A percentile compares a stretch with the other conserved stretches of the same genome.
These are phyloP conservation scores for Labeo rohita DNA, from an alignment of 2,113 vertebrate genomes.

Conservation along the genomic window DNA sequence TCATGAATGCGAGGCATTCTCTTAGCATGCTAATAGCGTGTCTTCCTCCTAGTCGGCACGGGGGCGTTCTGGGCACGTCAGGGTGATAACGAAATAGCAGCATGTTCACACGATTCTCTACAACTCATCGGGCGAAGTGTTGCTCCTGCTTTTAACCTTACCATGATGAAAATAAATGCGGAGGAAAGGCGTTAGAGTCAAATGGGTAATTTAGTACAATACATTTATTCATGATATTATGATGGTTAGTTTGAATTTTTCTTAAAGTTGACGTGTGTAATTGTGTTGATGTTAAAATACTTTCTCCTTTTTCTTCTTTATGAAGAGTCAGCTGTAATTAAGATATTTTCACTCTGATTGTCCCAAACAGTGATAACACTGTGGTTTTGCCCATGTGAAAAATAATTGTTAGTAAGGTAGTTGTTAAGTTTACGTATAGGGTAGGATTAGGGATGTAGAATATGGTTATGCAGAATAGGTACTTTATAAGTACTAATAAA, in stretches of 20 bases:
- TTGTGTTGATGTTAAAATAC: background rate
- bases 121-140: slow-evolving; percentile 65
- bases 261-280: background rate
- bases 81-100: slow-evolving; percentile 73
- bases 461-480: too few species aligned
- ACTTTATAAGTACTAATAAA: too few species aligned
- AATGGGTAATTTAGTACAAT: background rate
- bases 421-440: too few species aligned
- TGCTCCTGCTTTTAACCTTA: slow-evolving; percentile 63
- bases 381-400: background rate
- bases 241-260: background rate
- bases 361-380: background rate
- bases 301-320: background rate
- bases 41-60: slow-evolving; percentile 62
- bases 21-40: slow-evolving; percentile 67
- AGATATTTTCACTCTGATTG: background rate
- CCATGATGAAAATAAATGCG: slow-evolving; percentile 57
- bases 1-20: slow-evolving; percentile 65
- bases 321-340: background rate
- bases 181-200: slow-evolving; percentile 30
- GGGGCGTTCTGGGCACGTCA: slow-evolving; percentile 70
- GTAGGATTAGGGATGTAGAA: too few species aligned
- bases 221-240: background rate
- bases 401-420: background rate
- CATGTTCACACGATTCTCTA: slow-evolving; percentile 74